Conservation (phyloP, 30 jellyfish, hydroid and myxozoan species). For the Cassiopea andromeda region DNA sequence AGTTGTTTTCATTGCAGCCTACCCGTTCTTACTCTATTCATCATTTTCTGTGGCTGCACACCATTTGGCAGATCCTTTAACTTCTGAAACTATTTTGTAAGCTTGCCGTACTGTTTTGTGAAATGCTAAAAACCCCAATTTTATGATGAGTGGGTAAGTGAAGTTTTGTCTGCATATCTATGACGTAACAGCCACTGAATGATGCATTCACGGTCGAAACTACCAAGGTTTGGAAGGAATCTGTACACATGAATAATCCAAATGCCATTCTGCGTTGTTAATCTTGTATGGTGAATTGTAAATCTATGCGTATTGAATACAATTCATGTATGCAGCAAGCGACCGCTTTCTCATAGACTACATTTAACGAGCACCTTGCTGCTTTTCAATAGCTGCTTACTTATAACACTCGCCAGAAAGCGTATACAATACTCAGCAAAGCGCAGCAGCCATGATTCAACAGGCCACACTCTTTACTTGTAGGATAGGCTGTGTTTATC, state of each 20-base stretch:
- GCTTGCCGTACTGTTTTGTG: too few relatives aligned
- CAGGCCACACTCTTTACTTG: background rate
- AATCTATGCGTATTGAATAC: constrained; percentile 26
- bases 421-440: background rate
- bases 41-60: too few relatives aligned
- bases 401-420: background rate
- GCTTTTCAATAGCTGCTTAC: background rate
- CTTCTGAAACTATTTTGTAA: too few relatives aligned
- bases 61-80: too few relatives aligned
- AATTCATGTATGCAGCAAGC: constrained; percentile 21
- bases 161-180: too few relatives aligned
- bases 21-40: too few relatives aligned
- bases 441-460: background rate
- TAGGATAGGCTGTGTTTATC: background rate
- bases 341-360: background rate
- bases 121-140: too few relatives aligned
- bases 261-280: background rate
- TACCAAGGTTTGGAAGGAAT: background rate
- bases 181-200: background rate
- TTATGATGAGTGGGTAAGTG: too few relatives aligned
- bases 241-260: constrained; percentile 11
- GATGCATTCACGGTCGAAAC: background rate
- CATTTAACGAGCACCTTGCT: background rate
- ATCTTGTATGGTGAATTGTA: background rate
- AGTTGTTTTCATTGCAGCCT: too few relatives aligned